Conservation (phyloP, 2,888 invertebrate species). For the Ypsolopha scabrella region DNA sequence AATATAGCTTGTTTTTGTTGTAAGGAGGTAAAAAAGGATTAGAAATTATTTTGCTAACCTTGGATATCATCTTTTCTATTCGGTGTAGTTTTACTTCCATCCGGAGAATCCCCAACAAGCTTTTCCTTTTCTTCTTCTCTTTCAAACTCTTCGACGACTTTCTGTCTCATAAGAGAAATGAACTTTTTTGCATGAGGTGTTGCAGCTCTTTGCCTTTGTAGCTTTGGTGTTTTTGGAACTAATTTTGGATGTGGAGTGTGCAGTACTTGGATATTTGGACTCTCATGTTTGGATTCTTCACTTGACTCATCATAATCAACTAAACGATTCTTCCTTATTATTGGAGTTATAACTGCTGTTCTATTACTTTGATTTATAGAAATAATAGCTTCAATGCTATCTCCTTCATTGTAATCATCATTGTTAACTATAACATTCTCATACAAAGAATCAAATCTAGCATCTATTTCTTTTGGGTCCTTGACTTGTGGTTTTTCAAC, state of each 20-base stretch:
- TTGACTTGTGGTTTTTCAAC: constrained; percentile 21
- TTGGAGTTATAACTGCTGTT: constrained; percentile 54
- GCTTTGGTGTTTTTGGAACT: constrained; percentile 37
- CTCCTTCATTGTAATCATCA: constrained; percentile 20
- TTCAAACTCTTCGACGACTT: constrained; percentile 28
- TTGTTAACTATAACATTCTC: constrained; percentile 23
- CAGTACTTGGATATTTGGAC: constrained; percentile 15
- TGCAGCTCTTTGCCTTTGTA: constrained; percentile 32
- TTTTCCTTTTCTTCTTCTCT: constrained; percentile 27
- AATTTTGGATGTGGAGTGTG: constrained; percentile 32
- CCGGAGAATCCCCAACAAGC: constrained; percentile 20
- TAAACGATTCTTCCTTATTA: constrained; percentile 38
- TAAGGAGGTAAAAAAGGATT: too few relatives aligned
- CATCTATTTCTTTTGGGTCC: constrained; percentile 27
- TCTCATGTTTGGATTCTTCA: constrained; percentile 22
- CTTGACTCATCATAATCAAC: constrained; percentile 52
- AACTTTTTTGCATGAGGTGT: constrained; percentile 55
- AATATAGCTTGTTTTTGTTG: too few relatives aligned
- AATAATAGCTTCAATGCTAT: constrained; percentile 39
- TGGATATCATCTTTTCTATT: constrained; percentile 23
- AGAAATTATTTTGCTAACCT: constrained; percentile 20
- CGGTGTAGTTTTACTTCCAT: constrained; percentile 26
- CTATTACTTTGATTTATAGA: constrained; percentile 38
- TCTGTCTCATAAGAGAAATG: constrained; percentile 34
- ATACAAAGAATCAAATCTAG: constrained; percentile 47